These are phyloP conservation scores for Megalops cyprinoides DNA, from an alignment of 2,797 vertebrate genomes.

Conservation along the genomic window DNA sequence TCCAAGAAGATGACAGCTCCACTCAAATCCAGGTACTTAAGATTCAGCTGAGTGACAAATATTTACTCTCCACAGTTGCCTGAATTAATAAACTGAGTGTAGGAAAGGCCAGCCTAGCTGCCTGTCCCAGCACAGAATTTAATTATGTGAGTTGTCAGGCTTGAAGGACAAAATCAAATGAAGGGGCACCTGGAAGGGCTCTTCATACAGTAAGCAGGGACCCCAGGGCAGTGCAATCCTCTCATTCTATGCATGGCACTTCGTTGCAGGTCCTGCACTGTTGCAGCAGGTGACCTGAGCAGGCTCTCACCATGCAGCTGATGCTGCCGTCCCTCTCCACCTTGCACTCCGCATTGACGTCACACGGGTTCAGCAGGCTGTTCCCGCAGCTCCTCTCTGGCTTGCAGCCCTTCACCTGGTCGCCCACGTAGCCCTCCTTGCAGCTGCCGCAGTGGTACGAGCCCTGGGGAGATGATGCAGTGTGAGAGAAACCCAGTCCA, in stretches of 20 bases:
- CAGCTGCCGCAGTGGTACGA: conserved; percentile 91
- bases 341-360: conserved; percentile 82
- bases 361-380: conserved; percentile 89
- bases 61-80: too few species aligned
- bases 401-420: conserved; percentile 88
- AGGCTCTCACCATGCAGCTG: conserved; percentile 81
- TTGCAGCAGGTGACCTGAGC: too few species aligned
- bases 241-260: neutral
- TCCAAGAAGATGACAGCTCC: neutral
- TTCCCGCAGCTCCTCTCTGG: conserved; percentile 85
- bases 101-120: too few species aligned
- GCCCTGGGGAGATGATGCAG: conserved; percentile 72
- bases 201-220: too few species aligned
- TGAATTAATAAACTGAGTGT: too few species aligned
- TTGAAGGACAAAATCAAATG: too few species aligned
- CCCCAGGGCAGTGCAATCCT: too few species aligned
- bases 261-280: neutral
- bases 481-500: too few species aligned
- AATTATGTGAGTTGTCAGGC: too few species aligned
- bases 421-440: conserved; percentile 87
- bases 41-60: too few species aligned
- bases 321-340: conserved; percentile 84
- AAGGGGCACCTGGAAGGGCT: too few species aligned
- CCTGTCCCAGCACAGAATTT: too few species aligned
- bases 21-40: neutral